Conservation (phyloP, 2,797 vertebrate species). For the Sardinella longiceps region DNA sequence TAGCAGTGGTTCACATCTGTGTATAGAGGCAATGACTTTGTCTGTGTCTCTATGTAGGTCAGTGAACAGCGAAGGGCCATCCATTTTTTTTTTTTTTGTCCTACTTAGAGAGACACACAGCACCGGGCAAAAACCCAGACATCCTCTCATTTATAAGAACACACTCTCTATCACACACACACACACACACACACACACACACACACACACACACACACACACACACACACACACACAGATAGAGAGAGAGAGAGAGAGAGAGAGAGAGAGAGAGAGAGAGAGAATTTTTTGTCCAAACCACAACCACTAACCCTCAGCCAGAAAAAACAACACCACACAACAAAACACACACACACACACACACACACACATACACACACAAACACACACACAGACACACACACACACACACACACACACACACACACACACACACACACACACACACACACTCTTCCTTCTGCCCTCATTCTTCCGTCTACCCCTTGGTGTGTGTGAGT, state of each 20-base stretch:
- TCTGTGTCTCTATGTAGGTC: slow-evolving; percentile 81
- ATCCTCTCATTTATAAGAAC: not conserved
- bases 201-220: not conserved
- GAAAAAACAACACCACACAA: not conserved
- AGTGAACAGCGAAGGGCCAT: slow-evolving; percentile 78
- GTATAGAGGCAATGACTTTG: slow-evolving; percentile 73
- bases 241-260: not conserved
- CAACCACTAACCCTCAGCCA: not conserved
- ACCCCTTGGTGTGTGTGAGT: not conserved
- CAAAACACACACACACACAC: slow-evolving; percentile 2
- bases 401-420: not conserved
- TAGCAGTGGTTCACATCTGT: slow-evolving; percentile 37
- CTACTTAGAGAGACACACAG: slow-evolving; percentile 73
- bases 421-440: slow-evolving; percentile 9
- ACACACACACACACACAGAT: not conserved
- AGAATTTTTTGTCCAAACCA: not conserved
- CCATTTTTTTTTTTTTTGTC: slow-evolving; percentile 78
- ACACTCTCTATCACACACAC: not conserved
- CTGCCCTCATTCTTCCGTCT: not conserved
- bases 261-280: not conserved
- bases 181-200: slow-evolving; percentile 26
- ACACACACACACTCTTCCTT: not conserved
- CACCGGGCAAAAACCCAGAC: not conserved
- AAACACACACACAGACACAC: not conserved
- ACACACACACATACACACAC: slow-evolving; percentile 26